phyloP scores from a whole-genome alignment of 2,113 vertebrate genomes.

The Ophthalmolycus amberensis region DNA sequence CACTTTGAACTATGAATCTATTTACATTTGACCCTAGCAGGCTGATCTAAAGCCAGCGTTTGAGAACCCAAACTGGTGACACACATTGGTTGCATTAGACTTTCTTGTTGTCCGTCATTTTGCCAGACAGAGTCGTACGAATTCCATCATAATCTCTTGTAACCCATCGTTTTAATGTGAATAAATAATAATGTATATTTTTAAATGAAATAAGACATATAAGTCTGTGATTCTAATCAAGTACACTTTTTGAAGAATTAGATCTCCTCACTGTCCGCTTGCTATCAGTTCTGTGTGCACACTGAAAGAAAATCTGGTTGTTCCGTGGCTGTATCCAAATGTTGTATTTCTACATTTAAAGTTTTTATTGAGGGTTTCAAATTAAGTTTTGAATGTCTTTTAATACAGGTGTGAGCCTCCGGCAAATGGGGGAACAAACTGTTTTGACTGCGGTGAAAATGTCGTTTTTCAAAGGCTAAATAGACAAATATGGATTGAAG shows the following conservation, averaged over 20 bases:
- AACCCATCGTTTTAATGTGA: not conserved
- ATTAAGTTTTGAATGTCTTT: too few relatives aligned
- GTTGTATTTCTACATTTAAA: not conserved
- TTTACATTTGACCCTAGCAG: conserved; percentile 67
- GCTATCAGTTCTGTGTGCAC: not conserved
- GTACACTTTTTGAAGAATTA: not conserved
- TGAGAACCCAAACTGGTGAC: conserved; percentile 45
- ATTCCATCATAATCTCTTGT: not conserved
- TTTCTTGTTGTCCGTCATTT: too few relatives aligned
- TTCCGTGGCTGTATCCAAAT: not conserved
- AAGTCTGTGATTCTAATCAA: not conserved
- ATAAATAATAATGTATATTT: not conserved
- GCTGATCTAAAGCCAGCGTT: conserved; percentile 62
- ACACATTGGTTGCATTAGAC: not conserved
- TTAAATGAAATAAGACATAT: not conserved
- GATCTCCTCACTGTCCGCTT: not conserved
- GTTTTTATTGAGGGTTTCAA: not conserved
- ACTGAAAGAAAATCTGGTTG: not conserved
- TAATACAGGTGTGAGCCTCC: too few relatives aligned
- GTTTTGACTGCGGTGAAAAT: too few relatives aligned
- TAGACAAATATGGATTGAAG: too few relatives aligned
- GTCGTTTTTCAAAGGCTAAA: too few relatives aligned
- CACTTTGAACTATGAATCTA: conserved; percentile 74
- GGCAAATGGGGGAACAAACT: too few relatives aligned
- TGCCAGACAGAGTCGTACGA: too few relatives aligned